These are phyloP conservation scores for Dallia pectoralis DNA, from an alignment of 2,797 vertebrate species.

Conservation along the genomic window DNA sequence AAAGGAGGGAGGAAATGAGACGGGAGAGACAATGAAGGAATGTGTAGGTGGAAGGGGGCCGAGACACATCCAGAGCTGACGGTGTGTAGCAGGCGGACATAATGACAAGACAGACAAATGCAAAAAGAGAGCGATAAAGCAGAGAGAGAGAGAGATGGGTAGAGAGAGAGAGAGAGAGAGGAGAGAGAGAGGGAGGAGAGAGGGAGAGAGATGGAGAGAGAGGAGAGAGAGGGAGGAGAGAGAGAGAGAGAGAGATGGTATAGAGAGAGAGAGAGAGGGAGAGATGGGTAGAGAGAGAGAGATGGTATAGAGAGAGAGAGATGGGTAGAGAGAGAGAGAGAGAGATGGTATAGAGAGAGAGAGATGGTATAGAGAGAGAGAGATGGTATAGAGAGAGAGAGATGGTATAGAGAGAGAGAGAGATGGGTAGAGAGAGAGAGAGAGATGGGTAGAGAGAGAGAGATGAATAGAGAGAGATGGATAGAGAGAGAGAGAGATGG, in stretches of 20 bases:
- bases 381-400: too few species aligned
- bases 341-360: too few species aligned
- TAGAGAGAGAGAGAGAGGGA: conserved; percentile 11
- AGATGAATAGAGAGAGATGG: too few species aligned
- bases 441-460: too few species aligned
- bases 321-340: conserved; percentile 13
- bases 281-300: conserved; percentile 15
- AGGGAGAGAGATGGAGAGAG: not conserved
- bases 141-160: not conserved
- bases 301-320: not conserved
- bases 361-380: conserved; percentile 17
- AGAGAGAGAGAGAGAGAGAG: not conserved
- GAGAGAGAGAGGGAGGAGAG: conserved; percentile 6
- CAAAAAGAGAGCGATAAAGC: not conserved
- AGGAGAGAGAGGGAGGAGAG: not conserved
- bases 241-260: too few species aligned
- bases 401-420: too few species aligned
- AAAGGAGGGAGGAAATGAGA: conserved; percentile 18
- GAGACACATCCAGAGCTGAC: too few species aligned
- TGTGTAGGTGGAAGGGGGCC: conserved; percentile 17
- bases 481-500: conserved; percentile 11
- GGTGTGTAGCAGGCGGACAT: conserved; percentile 7
- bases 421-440: conserved; percentile 14
- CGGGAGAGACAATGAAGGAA: conserved; percentile 36
- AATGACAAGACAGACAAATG: conserved; percentile 30